These are phyloP conservation scores for Stenoptilia bipunctidactyla DNA, from an alignment of 2,888 invertebrate species.

Conservation along the genomic window DNA sequence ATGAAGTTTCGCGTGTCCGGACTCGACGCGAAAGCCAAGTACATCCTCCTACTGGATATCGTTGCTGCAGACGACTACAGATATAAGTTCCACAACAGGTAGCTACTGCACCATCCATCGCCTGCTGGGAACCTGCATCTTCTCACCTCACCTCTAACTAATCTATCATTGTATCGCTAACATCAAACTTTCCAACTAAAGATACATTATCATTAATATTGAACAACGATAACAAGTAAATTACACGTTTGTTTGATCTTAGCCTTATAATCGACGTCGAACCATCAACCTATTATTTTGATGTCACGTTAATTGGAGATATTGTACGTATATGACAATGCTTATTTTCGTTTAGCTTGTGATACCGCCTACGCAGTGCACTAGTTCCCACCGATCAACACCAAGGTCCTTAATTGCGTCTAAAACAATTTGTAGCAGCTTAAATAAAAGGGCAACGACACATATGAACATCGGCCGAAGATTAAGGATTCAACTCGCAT, in stretches of 20 bases:
- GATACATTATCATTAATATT: background rate
- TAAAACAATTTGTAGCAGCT: slow-evolving; percentile 58
- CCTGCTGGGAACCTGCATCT: slow-evolving; percentile 28
- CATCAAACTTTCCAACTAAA: background rate
- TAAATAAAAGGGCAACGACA: slow-evolving; percentile 65
- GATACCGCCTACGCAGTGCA: slow-evolving; percentile 58
- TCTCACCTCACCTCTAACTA: slow-evolving; percentile 10
- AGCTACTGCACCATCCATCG: slow-evolving; percentile 38
- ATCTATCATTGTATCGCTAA: background rate
- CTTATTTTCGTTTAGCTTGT: slow-evolving; percentile 62
- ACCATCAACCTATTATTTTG: slow-evolving; percentile 28
- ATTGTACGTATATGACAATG: slow-evolving; percentile 18
- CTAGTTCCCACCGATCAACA: slow-evolving; percentile 47
- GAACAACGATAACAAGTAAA: slow-evolving; percentile 19
- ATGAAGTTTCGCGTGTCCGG: slow-evolving; percentile 99
- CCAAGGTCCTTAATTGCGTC: slow-evolving; percentile 50
- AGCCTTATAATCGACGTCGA: background rate
- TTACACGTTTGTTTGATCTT: background rate
- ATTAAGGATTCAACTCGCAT: slow-evolving; percentile 67
- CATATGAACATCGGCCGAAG: slow-evolving; percentile 38
- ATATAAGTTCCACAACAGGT: slow-evolving; percentile 98
- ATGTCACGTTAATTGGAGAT: slow-evolving; percentile 45
- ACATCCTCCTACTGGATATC: slow-evolving; percentile 98
- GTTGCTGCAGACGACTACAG: slow-evolving; percentile 99
- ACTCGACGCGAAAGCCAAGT: slow-evolving; percentile 98